Base-by-base conservation (phyloP, 1,140 invertebrate species). In the Idris sp. region DNA sequence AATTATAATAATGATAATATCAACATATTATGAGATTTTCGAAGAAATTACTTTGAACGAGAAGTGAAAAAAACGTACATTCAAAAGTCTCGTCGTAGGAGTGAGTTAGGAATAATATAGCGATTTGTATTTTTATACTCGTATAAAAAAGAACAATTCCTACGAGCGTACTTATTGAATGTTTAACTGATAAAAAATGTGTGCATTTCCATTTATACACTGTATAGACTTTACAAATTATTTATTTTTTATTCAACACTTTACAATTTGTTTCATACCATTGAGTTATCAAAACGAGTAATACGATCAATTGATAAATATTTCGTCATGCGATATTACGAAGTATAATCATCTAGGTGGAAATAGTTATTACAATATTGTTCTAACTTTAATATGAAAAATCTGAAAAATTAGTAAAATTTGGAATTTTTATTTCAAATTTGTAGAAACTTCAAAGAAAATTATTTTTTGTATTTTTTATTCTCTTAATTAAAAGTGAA, bases 81-180 rank as follows among this genome's bases (percentile, higher is more conserved):
- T 53, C 59, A 44, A 35, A 36, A 64, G 46, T 53, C 30, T n/a
- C 16, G 1, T 43, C 44, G 25, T 46, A 62, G 53, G 53, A 76
- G n/a, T 9, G 16, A 44, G 46, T n/a, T 35, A 40, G 43, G 46
- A 64, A 48, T 40, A 64, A 61, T 26, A 61, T 62, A 77, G 76
- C 48, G 40, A 81, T 83, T 84, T 84, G 81, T 84, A 85, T 84
- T 85, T 85, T 85, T 85, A 80, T 84, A 85, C 81, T 76, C 56
- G 67, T 73, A 79, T 79, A 41, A 68, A 51, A 38, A 33, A n/a
- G n/a, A 16, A 36, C 61, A 11, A 35, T 8, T 41, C 83, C 59
- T 51, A 51, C 43, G 43, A 49, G 13, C 16, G 38, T 16, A 61
- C 41, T 61, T 68, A 8, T 51, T 53, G 40, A 71, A 78, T 53